Evolutionary conservation across 2,797 vertebrate genomes (phyloP).

Genomic region (Threskiornis aethiopicus): DNA sequence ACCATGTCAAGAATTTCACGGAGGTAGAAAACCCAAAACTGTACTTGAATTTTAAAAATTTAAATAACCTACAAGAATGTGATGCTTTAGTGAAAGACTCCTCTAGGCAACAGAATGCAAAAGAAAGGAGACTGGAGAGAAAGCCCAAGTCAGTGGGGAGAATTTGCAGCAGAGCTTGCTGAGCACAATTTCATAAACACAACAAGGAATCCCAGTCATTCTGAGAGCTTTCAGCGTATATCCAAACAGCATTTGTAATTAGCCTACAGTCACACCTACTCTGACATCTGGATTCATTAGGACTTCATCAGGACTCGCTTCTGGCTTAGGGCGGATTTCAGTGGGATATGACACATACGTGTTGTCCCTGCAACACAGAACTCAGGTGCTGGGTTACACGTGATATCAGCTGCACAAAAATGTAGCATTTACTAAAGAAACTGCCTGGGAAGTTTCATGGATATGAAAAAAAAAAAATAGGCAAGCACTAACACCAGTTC

Average conservation of each 20-base stretch:
- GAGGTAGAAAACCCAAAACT: not conserved
- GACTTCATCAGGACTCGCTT: not conserved
- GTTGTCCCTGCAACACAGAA: not conserved
- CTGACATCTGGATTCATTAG: not conserved
- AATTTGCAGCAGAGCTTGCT: not conserved
- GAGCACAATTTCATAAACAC: not conserved
- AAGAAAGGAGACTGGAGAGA: not conserved
- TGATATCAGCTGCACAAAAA: not conserved
- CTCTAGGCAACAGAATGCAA: not conserved
- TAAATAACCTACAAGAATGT: not conserved
- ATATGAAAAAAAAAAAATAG: not conserved
- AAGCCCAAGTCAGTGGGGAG: not conserved
- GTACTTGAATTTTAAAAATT: not conserved
- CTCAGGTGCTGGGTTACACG: not conserved
- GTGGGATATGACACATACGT: fast-evolving
- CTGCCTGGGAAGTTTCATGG: not conserved
- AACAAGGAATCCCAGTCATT: not conserved
- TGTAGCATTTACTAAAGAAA: not conserved
- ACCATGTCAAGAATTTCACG: not conserved
- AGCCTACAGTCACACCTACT: not conserved
- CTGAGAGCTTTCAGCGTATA: not conserved
- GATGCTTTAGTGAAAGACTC: not conserved
- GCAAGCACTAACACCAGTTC: not conserved
- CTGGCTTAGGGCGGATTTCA: not conserved
- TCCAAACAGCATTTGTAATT: not conserved